Conservation (phyloP, 2,888 invertebrate species). For the Torymus aiolomorphi region DNA sequence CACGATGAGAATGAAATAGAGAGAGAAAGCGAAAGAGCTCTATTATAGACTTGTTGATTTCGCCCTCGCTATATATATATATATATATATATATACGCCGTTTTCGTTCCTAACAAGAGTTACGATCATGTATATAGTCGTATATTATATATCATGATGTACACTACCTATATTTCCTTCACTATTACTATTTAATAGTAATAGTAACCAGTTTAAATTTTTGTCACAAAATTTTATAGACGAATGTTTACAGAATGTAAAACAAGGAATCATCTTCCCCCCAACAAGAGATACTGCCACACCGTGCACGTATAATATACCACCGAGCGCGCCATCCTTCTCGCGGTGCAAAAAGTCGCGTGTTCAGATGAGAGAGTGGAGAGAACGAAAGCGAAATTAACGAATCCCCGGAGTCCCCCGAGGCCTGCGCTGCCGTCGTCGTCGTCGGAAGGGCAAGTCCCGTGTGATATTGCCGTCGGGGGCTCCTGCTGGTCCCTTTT, state of each 20-base stretch:
- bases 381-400: conserved; percentile 68
- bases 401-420: conserved; percentile 69
- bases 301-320: conserved; percentile 1
- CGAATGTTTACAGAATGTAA: too few relatives aligned
- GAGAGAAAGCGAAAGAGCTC: background rate
- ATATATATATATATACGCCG: too few relatives aligned
- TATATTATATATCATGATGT: too few relatives aligned
- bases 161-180: too few relatives aligned
- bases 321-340: background rate
- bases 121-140: too few relatives aligned
- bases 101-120: too few relatives aligned
- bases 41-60: conserved; percentile 51
- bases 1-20: too few relatives aligned
- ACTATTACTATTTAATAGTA: too few relatives aligned
- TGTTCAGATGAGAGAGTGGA: conserved; percentile 57
- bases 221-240: too few relatives aligned
- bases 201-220: too few relatives aligned
- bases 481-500: conserved; percentile 60
- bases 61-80: background rate
- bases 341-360: conserved; percentile 55
- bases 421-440: conserved; percentile 57
- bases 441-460: background rate
- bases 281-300: background rate
- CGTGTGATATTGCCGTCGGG: conserved; percentile 53
- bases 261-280: too few relatives aligned